Percentiles rank a stretch among this genome's conserved stretches.
Evolutionary conservation across 2,797 vertebrate genomes (phyloP).

Genomic region (Percopsis omiscomaycus): DNA sequence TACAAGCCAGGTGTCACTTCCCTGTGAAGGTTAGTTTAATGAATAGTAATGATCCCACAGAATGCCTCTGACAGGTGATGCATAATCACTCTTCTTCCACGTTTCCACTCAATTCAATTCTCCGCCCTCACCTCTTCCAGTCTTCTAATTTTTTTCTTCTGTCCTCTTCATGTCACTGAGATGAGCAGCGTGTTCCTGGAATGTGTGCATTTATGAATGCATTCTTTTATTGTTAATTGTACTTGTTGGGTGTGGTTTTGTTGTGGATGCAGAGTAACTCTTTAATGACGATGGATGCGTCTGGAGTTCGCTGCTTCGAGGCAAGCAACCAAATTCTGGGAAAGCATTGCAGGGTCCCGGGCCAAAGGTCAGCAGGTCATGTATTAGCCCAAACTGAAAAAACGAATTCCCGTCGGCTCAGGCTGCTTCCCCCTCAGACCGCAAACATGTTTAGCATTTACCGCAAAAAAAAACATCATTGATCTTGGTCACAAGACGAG

Average conservation of each 20-base stretch:
- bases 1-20: constrained; percentile 87
- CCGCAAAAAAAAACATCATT: constrained; percentile 57
- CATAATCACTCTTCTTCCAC: constrained; percentile 75
- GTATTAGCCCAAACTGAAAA: constrained; percentile 52
- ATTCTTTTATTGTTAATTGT: constrained; percentile 54
- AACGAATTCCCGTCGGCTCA: constrained; percentile 64
- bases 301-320: constrained; percentile 17
- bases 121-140: constrained; percentile 14
- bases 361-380: constrained; percentile 59
- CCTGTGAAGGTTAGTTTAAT: constrained; percentile 97
- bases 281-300: constrained; percentile 69
- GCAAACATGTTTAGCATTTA: constrained; percentile 62
- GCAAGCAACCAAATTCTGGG: constrained; percentile 63
- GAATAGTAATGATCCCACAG: constrained; percentile 88
- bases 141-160: constrained; percentile 30
- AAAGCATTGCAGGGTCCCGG: constrained; percentile 51
- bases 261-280: constrained; percentile 52
- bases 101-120: constrained; percentile 52
- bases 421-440: constrained; percentile 55
- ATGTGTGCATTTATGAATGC: constrained; percentile 65
- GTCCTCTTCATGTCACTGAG: constrained; percentile 68
- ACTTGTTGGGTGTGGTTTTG: constrained; percentile 28
- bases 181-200: constrained; percentile 69
- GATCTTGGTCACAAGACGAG: constrained; percentile 49
- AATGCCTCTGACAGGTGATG: constrained; percentile 79